A percentile compares a stretch with the other conserved stretches of the same genome.
These are phyloP conservation scores for Atherinosoma microstoma DNA, from an alignment of 2,797 vertebrate species.

Conservation along the genomic window DNA sequence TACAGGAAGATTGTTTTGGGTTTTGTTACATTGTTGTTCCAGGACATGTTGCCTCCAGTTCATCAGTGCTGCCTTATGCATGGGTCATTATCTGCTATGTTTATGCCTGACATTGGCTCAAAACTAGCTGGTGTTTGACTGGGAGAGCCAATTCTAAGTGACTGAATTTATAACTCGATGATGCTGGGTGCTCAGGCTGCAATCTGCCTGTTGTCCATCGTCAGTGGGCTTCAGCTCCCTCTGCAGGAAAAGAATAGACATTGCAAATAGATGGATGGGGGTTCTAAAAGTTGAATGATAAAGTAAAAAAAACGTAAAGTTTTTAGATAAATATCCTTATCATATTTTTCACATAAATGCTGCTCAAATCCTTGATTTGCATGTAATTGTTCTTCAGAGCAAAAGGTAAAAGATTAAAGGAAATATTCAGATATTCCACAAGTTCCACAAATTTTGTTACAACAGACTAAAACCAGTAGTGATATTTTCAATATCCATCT, in stretches of 20 bases:
- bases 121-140: no score
- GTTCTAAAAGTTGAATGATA: neutral
- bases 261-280: no score
- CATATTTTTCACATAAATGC: no score
- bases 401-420: neutral
- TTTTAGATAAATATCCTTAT: neutral
- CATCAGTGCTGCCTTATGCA: no score
- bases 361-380: neutral
- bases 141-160: no score
- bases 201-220: neutral
- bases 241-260: neutral
- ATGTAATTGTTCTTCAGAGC: neutral
- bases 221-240: neutral
- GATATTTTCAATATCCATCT: constrained; percentile 7
- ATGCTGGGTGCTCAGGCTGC: no score
- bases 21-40: no score
- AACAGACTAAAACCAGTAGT: neutral
- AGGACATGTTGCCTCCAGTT: no score
- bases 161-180: no score
- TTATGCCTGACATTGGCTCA: no score
- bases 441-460: neutral
- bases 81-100: no score
- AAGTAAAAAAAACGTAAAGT: neutral
- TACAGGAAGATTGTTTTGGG: no score
- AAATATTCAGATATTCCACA: neutral